Percentiles rank a stretch among this genome's conserved stretches.
phyloP scores from a whole-genome alignment of 2,113 vertebrate species.

The Gasterosteus nipponicus region DNA sequence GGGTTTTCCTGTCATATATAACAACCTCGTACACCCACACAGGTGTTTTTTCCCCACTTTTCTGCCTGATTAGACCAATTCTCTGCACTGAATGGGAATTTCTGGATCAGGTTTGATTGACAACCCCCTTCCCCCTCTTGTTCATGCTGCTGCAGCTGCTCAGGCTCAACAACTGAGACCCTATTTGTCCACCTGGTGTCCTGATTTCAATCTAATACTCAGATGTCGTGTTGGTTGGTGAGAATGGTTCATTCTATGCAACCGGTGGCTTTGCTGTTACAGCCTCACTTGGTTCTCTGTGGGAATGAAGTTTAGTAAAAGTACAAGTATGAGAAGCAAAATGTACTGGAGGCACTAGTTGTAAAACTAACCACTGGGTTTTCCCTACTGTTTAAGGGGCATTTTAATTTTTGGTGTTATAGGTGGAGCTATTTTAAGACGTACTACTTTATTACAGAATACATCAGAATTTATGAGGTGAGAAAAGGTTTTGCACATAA shows the following conservation, averaged over 20 bases:
- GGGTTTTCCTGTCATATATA: slow-evolving; percentile 33
- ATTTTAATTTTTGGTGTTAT: neutral
- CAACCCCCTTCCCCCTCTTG: slow-evolving; percentile 1
- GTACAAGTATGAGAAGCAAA: neutral
- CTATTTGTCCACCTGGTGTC: neutral
- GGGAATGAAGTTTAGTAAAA: neutral
- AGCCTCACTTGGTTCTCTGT: neutral
- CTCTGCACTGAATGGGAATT: slow-evolving; percentile 1
- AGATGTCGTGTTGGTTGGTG: neutral
- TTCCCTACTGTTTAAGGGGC: neutral
- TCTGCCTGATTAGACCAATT: slow-evolving; percentile 14
- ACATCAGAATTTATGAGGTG: neutral
- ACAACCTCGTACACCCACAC: slow-evolving; percentile 19
- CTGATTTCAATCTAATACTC: neutral
- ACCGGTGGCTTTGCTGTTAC: neutral
- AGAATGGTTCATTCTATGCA: neutral
- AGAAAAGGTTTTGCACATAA: neutral
- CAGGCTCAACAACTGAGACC: neutral
- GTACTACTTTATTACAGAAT: neutral
- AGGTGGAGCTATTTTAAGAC: neutral
- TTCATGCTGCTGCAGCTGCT: slow-evolving; percentile 7
- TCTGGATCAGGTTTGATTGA: slow-evolving; percentile 7
- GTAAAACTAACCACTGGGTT: neutral
- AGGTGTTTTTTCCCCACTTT: slow-evolving; percentile 26
- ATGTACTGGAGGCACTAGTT: neutral